A percentile compares a stretch with the other conserved stretches of the same genome.
These are phyloP conservation scores for Microctenopoma stevenorrisi DNA, from an alignment of 2,797 vertebrate species.

Conservation along the genomic window DNA sequence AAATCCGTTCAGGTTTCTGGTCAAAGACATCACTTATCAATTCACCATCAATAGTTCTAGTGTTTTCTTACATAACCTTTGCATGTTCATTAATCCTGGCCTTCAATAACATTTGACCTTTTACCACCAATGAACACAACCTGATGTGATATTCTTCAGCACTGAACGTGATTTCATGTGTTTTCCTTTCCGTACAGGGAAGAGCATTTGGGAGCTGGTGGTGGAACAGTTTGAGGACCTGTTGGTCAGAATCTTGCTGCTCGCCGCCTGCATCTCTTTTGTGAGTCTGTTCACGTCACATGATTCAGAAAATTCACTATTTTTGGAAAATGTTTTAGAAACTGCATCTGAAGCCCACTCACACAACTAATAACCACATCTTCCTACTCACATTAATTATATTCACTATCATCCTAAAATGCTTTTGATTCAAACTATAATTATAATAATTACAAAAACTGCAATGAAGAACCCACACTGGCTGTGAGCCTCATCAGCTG, in stretches of 20 bases:
- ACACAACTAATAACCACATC: no score
- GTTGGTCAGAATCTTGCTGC: slow-evolving; percentile 90
- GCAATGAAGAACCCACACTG: background rate
- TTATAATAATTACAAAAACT: no score
- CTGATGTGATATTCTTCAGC: background rate
- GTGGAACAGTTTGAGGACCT: slow-evolving; percentile 91
- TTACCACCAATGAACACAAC: background rate
- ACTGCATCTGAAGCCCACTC: no score
- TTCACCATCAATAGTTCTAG: no score
- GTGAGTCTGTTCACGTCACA: slow-evolving; percentile 79
- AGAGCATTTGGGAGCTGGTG: slow-evolving; percentile 92
- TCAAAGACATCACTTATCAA: no score
- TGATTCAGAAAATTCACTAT: background rate
- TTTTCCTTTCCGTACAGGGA: slow-evolving; percentile 77
- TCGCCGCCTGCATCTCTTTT: slow-evolving; percentile 93
- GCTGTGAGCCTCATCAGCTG: background rate
- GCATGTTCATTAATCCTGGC: background rate
- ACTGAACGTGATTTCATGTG: background rate
- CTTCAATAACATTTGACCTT: no score
- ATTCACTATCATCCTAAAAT: no score
- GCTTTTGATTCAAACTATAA: no score
- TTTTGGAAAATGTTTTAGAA: background rate
- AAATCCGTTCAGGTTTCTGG: no score
- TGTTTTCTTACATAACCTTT: background rate
- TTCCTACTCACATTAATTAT: no score